Evolutionary conservation across 2,797 vertebrate species (phyloP), one percentile per base, ranked within the genome.

Genomic region (Cetoscarus ocellatus): DNA sequence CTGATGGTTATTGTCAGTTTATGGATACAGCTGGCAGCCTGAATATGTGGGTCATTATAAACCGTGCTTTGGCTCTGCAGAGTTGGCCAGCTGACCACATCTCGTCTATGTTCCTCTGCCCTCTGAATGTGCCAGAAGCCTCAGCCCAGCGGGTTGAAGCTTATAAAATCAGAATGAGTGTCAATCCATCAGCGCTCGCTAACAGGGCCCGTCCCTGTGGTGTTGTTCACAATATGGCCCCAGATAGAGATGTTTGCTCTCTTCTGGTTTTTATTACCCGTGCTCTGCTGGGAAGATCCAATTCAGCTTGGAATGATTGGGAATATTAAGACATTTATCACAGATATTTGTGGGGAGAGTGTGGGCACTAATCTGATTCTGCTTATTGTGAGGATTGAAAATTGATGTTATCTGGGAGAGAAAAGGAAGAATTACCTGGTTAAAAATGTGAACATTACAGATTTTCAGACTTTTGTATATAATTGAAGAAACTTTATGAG

Each of bases 281-380:
- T 62, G 52, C 66, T 65, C 52, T 59, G 58, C 47, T 55, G 47
- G 68, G 51, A 79, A 77, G 57, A 75, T 74, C 51, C 38, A 34
- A 70, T 83, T 74, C 68, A 66, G 17, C 17, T 44, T 48, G 63
- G 60, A 67, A 57, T 57, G n/a, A 73, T 34, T 65, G 65, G 45
- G 7, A 52, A 69, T 77, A 88, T 87, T 84, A 79, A 70, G 43
- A 63, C 73, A 87, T 90, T 75, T 49, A 74, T 90, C 85, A 84
- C 11, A 52, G 45, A 55, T 43, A 63, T 51, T 13, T 54, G 51
- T 50, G 39, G 7, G 8, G n/a, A 17, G n/a, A 45, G 27, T 55
- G 58, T 49, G 62, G 60, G 60, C 36, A 27, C 42, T 55, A 60
- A 63, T 70, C 10, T 45, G 56, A 73, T 53, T 57, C 15, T 59